Evolutionary conservation across 2,797 vertebrate species (phyloP), one percentile per base, ranked within the genome.

Genomic region (Taenioides sp.): DNA sequence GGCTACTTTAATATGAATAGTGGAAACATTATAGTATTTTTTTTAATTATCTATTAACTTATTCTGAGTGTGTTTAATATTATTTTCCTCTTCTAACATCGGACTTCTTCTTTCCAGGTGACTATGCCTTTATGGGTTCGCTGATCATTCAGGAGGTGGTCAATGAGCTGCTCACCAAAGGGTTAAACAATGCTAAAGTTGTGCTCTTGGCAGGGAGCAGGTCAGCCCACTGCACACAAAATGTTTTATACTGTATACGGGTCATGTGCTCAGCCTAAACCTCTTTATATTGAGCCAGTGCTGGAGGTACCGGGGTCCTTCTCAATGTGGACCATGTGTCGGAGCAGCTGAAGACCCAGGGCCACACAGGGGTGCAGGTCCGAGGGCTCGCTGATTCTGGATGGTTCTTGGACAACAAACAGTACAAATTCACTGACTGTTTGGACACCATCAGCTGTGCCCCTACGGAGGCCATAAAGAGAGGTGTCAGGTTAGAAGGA

Each of bases 121-220:
- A 95, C 72, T 99, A 97, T n/a, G 96, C 95, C 2, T 99, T 99
- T 89, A 98, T 98, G 97, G 97, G 97, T 16, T 94, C 96, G 37
- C 92, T 96, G 91, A 99, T 99, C 87, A 95, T 99, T 78, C 94
- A 92, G 86, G 97, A 98, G 87, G 97, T 99, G 76, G 92, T 99
- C 65, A 96, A 95, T 50, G 96, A 97, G 74, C 94, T 99, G 58
- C 87, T 98, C 81, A 94, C 90, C 37, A 95, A 94, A 87, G 97
- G 97, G 34, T 93, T 99, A 70, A 92, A 95, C 31, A 95, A 91
- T 0, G 97, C 96, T 0, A 97, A 97, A 87, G 95, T 98, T 73
- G 86, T 98, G 75, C 94, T 99, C 57, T 88, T 99, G 72, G 96
- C 97, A 0, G 97, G 97, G 70, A 97, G 96, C 95, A 98, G 97